A percentile compares a stretch with the other conserved stretches of the same genome.
Evolutionary conservation across 2,113 vertebrate species (phyloP).

Genomic region (Melanostigma gelatinosum): DNA sequence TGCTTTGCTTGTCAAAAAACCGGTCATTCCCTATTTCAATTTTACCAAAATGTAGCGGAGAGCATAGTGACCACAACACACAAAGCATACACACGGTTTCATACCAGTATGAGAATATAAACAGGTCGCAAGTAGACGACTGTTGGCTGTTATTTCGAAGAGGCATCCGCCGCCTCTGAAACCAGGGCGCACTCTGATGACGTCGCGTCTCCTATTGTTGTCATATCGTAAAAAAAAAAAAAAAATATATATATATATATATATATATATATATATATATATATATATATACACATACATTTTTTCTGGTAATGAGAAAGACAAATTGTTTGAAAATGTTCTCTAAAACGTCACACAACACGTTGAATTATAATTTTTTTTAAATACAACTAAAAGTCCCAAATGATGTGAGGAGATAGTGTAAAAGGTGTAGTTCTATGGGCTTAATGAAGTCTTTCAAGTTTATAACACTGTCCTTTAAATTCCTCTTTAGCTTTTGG

Average conservation of each 20-base stretch:
- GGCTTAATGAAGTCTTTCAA: neutral
- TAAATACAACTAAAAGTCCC: too few species aligned
- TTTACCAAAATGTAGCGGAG: neutral
- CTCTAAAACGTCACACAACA: too few species aligned
- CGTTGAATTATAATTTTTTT: too few species aligned
- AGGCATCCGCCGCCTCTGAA: conserved; percentile 63
- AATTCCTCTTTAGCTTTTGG: neutral
- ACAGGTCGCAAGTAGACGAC: conserved; percentile 21
- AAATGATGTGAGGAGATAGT: too few species aligned
- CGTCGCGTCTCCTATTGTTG: neutral
- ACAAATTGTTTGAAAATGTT: too few species aligned
- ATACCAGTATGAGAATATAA: conserved; percentile 62
- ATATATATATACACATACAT: too few species aligned
- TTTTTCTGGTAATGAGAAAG: too few species aligned
- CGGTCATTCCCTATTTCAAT: fast-evolving
- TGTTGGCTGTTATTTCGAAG: conserved; percentile 49
- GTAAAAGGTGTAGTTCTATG: neutral
- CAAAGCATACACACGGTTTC: neutral
- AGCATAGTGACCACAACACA: neutral
- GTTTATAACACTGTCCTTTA: neutral
- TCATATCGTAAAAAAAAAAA: too few species aligned
- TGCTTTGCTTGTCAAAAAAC: neutral
- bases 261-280: too few species aligned
- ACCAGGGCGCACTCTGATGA: conserved; percentile 65
- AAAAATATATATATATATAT: too few species aligned